These are phyloP conservation scores for Eptatretus atami DNA, from an alignment of 2,797 vertebrate species.

Conservation along the genomic window DNA sequence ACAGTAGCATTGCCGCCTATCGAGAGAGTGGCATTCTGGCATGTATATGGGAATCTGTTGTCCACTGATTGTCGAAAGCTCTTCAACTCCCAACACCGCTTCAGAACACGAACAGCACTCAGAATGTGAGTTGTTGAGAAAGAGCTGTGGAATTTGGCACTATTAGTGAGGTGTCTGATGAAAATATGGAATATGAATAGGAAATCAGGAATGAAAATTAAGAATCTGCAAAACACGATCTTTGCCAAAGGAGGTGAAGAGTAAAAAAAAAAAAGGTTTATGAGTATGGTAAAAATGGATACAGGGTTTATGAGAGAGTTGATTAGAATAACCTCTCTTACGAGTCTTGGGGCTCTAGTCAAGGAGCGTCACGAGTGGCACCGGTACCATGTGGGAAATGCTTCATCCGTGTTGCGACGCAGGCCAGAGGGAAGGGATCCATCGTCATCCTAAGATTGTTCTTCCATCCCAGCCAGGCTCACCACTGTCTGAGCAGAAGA, in stretches of 20 bases:
- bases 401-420: not conserved
- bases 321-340: too few species aligned
- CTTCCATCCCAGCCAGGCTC: not conserved
- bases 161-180: too few species aligned
- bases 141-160: constrained; percentile 23
- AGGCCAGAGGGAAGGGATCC: not conserved
- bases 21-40: constrained; percentile 57
- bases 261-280: too few species aligned
- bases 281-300: too few species aligned
- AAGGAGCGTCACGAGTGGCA: not conserved
- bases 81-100: constrained; percentile 43
- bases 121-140: constrained; percentile 57
- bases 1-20: constrained; percentile 81
- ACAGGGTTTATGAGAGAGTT: too few species aligned
- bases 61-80: constrained; percentile 59
- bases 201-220: too few species aligned
- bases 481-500: not conserved
- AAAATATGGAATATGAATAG: too few species aligned
- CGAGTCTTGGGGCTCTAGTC: too few species aligned
- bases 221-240: too few species aligned
- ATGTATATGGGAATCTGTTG: constrained; percentile 51
- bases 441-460: not conserved
- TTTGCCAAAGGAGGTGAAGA: too few species aligned
- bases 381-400: not conserved
- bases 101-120: constrained; percentile 69